phyloP scores from a whole-genome alignment of 1,140 invertebrate species.

The Drosophila lini region DNA sequence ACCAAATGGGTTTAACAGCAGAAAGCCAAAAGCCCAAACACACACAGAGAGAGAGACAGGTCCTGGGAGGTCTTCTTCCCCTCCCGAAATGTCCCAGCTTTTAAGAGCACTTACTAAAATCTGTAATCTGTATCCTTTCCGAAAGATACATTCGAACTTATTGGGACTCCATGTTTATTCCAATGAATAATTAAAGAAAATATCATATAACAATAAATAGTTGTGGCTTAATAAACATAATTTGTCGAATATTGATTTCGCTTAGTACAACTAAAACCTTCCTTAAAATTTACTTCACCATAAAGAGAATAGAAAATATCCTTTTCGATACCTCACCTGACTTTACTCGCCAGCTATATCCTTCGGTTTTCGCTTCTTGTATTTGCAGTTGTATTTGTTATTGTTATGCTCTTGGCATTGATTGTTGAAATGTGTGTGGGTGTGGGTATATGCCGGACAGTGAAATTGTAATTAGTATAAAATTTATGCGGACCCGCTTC shows the following conservation, averaged over 20 bases:
- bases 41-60: slow-evolving; percentile 30
- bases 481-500: slow-evolving; percentile 72
- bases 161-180: background rate
- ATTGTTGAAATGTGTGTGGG: slow-evolving; percentile 36
- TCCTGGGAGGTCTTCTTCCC: slow-evolving; percentile 8
- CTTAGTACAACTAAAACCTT: background rate
- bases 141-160: background rate
- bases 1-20: slow-evolving; percentile 69
- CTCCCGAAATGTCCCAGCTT: slow-evolving; percentile 53
- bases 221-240: no score
- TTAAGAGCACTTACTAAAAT: slow-evolving; percentile 62
- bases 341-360: slow-evolving; percentile 4
- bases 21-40: slow-evolving; percentile 72
- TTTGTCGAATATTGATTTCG: background rate
- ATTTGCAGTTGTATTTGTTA: slow-evolving; percentile 65
- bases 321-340: background rate
- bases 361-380: slow-evolving; percentile 14
- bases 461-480: slow-evolving; percentile 79
- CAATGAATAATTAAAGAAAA: no score
- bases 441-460: slow-evolving; percentile 52
- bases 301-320: background rate
- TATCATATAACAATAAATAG: no score
- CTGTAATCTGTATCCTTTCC: slow-evolving; percentile 55
- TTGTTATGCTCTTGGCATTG: slow-evolving; percentile 72
- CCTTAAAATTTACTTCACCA: background rate